Evolutionary conservation across 2,113 vertebrate genomes (phyloP).

Genomic region (Prolemur simus): DNA sequence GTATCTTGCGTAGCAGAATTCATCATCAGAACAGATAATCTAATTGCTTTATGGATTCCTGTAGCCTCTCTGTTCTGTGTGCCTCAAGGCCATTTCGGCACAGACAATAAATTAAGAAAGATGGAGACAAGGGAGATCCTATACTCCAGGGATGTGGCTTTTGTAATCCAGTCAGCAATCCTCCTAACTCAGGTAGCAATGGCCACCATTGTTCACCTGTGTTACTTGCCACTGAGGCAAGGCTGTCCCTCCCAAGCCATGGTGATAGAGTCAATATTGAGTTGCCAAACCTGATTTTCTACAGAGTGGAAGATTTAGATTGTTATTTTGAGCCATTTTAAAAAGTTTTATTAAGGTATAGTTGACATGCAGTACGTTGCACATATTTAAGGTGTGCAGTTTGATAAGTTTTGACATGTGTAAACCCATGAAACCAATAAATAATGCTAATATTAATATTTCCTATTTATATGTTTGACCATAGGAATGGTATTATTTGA

Average conservation of each 20-base stretch:
- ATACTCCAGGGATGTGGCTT: background rate
- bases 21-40: background rate
- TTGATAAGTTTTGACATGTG: background rate
- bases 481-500: background rate
- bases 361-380: background rate
- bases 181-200: background rate
- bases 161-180: background rate
- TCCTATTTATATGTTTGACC: background rate
- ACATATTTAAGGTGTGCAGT: background rate
- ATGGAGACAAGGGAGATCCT: background rate
- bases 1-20: background rate
- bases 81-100: background rate
- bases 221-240: background rate
- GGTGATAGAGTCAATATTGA: background rate
- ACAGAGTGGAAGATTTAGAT: background rate
- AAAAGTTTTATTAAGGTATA: background rate
- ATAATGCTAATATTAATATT: background rate
- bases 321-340: background rate
- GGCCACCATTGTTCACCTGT: background rate
- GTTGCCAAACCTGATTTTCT: background rate
- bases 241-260: background rate
- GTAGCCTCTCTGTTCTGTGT: background rate
- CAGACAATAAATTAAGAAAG: background rate
- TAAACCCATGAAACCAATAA: background rate
- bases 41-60: background rate